Percentiles rank a stretch among this genome's conserved stretches.
Conservation (phyloP, 2,888 invertebrate species). For the Crioceris asparagi region DNA sequence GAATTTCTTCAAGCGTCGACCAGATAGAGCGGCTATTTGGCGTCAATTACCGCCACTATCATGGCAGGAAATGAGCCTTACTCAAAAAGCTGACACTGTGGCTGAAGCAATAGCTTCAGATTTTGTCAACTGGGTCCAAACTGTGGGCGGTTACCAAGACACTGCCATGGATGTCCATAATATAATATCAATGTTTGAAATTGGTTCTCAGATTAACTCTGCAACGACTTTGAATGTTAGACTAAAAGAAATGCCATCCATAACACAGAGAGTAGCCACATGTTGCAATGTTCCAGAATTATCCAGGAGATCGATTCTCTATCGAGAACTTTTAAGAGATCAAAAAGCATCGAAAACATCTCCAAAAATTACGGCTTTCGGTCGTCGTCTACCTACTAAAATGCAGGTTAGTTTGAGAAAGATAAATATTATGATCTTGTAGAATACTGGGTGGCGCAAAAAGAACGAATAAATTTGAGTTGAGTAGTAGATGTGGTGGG, state of each 20-base stretch:
- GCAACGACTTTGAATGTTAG: conserved; percentile 44
- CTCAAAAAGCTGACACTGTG: conserved; percentile 32
- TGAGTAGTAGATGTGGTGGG: too few relatives aligned
- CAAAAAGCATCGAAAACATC: conserved; percentile 13
- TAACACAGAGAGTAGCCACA: conserved; percentile 45
- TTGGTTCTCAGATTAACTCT: conserved; percentile 48
- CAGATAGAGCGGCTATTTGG: conserved; percentile 34
- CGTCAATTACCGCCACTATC: conserved; percentile 29
- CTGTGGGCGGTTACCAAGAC: conserved; percentile 24
- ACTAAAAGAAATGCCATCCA: conserved; percentile 47
- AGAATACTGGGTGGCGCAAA: too few relatives aligned
- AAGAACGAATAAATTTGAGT: too few relatives aligned
- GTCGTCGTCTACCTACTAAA: conserved; percentile 16
- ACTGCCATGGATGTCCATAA: conserved; percentile 27
- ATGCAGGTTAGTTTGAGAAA: too few relatives aligned
- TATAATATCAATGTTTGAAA: conserved; percentile 39
- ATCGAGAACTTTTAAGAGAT: conserved; percentile 17
- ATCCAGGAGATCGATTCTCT: conserved; percentile 15
- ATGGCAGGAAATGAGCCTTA: conserved; percentile 30
- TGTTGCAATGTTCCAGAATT: conserved; percentile 34
- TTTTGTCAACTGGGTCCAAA: conserved; percentile 34
- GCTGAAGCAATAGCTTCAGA: conserved; percentile 32
- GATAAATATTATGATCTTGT: too few relatives aligned
- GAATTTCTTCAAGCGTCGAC: conserved; percentile 31
- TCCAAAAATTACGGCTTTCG: conserved; percentile 16